Evolutionary conservation across 2,797 vertebrate species (phyloP), one percentile per base, ranked within the genome.

Genomic region (Atherinosoma microstoma): DNA sequence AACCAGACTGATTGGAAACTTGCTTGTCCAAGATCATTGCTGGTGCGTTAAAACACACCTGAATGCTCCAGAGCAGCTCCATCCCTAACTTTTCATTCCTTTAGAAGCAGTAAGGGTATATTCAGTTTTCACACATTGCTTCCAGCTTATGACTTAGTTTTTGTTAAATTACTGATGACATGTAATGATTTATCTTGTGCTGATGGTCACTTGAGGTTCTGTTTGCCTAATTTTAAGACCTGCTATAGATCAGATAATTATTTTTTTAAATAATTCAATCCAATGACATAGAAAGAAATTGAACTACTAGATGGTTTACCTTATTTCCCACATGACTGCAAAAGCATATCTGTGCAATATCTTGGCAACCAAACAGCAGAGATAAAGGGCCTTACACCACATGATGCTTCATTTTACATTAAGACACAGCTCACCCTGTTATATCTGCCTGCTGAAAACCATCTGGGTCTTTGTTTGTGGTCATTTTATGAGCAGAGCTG

Each of bases 381-480:
- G 12, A 76, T 61, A 71, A 75, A 29, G 63, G 36, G 64, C 58
- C 11, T 7, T 22, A 15, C 38, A 4, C 79, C 29, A 34, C 68
- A 32, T 67, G 76, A 36, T 22, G 78, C 83, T 69, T 79, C 40
- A 11, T 77, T 73, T 82, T 82, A 78, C 76, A 78, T 59, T 63
- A 79, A 78, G 70, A 87, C 76, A 77, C 76, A 78, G 62, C 73
- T 83, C 75, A 42, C 38, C 64, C 66, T 24, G 54, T 64, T 73
- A 20, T 73, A 83, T 76, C 53, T 66, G 51, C 67, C 73, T 68
- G 75, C 78, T 80, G 63, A 61, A 88, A 89, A 85, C 82, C 82
- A 89, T 88, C 88, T 85, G 82, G 77, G 78, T 51, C 73, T 85
- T 75, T 74, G 80, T 79, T 77, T 61, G 61, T 71, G 74, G 87